Conservation (phyloP, 2,113 vertebrate genomes). For the Nibea albiflora region DNA sequence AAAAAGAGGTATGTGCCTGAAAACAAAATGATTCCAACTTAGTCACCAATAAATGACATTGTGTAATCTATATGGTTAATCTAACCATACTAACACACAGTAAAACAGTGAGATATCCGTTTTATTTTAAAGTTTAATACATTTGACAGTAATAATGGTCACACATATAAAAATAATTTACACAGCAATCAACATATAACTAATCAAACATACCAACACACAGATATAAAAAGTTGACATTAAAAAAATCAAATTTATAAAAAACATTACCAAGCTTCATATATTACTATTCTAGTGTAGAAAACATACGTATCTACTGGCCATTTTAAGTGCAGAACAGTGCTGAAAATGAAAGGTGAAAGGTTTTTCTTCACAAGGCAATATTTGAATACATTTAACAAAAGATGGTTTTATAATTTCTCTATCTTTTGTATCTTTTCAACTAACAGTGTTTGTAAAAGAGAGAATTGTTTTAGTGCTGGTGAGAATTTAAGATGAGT, state of each 20-base stretch:
- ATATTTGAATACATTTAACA: neutral
- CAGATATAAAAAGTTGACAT: neutral
- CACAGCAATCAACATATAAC: constrained; percentile 29
- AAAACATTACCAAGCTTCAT: neutral
- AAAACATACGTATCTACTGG: neutral
- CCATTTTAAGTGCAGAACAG: constrained; percentile 35
- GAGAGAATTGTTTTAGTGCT: neutral
- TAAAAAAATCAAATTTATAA: neutral
- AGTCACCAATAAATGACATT: no score
- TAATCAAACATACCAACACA: constrained; percentile 11
- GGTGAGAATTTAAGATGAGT: neutral
- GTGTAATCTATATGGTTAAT: no score
- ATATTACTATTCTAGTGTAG: constrained; percentile 14
- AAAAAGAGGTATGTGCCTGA: no score
- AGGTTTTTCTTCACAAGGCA: neutral
- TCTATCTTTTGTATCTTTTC: neutral
- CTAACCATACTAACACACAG: no score
- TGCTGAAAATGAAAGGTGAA: neutral
- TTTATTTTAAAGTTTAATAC: constrained; percentile 30
- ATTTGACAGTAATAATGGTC: neutral
- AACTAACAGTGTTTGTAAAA: neutral
- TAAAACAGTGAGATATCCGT: neutral
- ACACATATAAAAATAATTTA: constrained; percentile 6
- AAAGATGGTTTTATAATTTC: neutral
- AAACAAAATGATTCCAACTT: no score